Evolutionary conservation across 2,888 invertebrate genomes (phyloP).

Genomic region (Ophion ventricosus): DNA sequence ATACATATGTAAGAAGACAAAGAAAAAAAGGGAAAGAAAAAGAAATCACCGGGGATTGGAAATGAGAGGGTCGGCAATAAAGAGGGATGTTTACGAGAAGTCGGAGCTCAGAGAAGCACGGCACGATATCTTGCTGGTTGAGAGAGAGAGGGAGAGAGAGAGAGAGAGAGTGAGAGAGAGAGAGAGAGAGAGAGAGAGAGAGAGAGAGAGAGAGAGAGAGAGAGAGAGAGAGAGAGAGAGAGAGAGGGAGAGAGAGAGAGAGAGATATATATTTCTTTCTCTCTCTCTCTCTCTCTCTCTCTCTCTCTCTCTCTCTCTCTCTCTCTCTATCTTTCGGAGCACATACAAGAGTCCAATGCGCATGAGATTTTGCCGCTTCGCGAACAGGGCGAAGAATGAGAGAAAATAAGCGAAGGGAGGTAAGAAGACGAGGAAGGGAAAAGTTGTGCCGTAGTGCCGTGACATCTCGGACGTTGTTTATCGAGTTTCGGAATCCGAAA

Average conservation of each 20-base stretch:
- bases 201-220: neutral
- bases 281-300: conserved; percentile 25
- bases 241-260: neutral
- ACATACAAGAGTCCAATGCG: conserved; percentile 17
- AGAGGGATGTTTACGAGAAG: conserved; percentile 82
- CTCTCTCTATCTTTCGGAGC: conserved; percentile 17
- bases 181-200: neutral
- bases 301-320: conserved; percentile 33
- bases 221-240: neutral
- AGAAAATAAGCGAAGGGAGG: conserved; percentile 59
- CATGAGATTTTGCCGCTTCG: conserved; percentile 49
- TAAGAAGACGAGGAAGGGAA: conserved; percentile 52
- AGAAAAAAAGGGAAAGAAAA: conserved; percentile 39
- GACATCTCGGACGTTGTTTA: conserved; percentile 79
- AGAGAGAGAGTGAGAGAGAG: too few species aligned
- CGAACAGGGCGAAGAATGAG: conserved; percentile 45
- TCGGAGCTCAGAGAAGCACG: conserved; percentile 66
- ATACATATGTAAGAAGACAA: conserved; percentile 60
- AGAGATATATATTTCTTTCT: neutral
- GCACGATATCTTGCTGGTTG: conserved; percentile 55
- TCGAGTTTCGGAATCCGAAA: conserved; percentile 78
- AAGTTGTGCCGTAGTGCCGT: conserved; percentile 68
- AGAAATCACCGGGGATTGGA: conserved; percentile 74
- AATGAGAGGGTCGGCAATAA: conserved; percentile 80
- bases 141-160: neutral